Evolutionary conservation across 2,113 vertebrate genomes (phyloP).

Genomic region (Colaptes auratus): DNA sequence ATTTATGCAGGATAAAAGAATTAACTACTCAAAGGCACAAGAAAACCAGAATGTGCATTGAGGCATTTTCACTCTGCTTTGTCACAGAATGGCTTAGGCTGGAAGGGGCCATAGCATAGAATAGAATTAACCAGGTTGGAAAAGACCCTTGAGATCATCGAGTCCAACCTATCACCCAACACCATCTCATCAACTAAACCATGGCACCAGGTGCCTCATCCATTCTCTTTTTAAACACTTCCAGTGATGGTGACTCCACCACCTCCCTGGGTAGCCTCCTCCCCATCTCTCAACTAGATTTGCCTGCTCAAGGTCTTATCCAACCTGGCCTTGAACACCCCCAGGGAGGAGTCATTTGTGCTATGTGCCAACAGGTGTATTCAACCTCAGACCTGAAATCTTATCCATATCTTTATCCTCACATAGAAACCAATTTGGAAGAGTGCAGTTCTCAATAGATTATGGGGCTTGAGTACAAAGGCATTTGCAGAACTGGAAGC

Average conservation of each 20-base stretch:
- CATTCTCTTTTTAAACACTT: too few species aligned
- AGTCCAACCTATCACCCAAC: too few species aligned
- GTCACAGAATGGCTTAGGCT: background rate
- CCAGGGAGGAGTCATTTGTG: background rate
- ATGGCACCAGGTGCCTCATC: too few species aligned
- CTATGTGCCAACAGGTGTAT: background rate
- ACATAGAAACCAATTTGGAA: background rate
- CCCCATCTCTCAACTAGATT: too few species aligned
- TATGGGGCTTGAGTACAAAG: background rate
- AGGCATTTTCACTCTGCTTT: background rate
- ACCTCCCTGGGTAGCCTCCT: too few species aligned
- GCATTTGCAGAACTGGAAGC: background rate
- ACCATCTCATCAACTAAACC: too few species aligned
- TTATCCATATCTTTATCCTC: background rate
- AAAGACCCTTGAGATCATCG: too few species aligned
- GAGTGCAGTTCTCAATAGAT: fast-evolving
- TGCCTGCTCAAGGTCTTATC: too few species aligned
- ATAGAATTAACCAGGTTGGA: too few species aligned
- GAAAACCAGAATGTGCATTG: background rate
- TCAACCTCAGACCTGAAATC: background rate
- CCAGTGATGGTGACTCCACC: too few species aligned
- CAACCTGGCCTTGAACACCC: too few species aligned
- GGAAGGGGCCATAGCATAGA: too few species aligned
- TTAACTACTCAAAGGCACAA: background rate
- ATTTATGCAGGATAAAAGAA: background rate